Conservation (phyloP, 2,888 invertebrate genomes). For the Platynereis dumerilii region DNA sequence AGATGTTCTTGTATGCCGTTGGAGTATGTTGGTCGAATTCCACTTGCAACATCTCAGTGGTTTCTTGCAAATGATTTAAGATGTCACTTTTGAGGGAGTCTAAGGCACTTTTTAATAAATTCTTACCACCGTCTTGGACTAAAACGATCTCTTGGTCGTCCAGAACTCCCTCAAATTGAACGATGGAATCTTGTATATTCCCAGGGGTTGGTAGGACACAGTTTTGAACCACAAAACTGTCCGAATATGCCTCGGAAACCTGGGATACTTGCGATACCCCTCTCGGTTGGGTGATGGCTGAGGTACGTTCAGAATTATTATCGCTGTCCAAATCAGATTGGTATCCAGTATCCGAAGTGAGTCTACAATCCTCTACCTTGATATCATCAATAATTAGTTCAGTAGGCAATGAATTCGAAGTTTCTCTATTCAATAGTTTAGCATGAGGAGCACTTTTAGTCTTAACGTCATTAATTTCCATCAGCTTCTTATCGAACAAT, state of each 20-base stretch:
- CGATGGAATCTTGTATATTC: slow-evolving; percentile 6
- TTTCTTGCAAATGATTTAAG: slow-evolving; percentile 24
- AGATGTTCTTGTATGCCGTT: slow-evolving; percentile 40
- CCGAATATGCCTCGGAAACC: background rate
- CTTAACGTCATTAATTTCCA: slow-evolving; percentile 6
- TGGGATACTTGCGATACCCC: background rate
- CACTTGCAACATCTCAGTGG: slow-evolving; percentile 23
- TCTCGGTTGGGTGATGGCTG: background rate
- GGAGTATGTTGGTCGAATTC: slow-evolving; percentile 15
- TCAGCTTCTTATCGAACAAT: slow-evolving; percentile 22
- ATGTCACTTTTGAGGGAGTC: slow-evolving; percentile 23
- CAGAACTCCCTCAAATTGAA: slow-evolving; percentile 21
- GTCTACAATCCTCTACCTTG: background rate
- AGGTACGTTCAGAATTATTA: background rate
- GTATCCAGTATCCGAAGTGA: background rate
- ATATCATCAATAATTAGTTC: background rate
- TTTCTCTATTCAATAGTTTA: too few species aligned
- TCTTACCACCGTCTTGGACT: slow-evolving; percentile 15
- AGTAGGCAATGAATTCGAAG: background rate
- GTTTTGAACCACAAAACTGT: too few species aligned
- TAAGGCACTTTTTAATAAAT: slow-evolving; percentile 20
- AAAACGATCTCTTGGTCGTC: slow-evolving; percentile 21
- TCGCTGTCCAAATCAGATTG: background rate
- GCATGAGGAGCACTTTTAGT: too few species aligned
- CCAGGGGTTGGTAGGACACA: background rate